phyloP scores from a whole-genome alignment of 1,140 invertebrate species.

The Heliothis virescens region DNA sequence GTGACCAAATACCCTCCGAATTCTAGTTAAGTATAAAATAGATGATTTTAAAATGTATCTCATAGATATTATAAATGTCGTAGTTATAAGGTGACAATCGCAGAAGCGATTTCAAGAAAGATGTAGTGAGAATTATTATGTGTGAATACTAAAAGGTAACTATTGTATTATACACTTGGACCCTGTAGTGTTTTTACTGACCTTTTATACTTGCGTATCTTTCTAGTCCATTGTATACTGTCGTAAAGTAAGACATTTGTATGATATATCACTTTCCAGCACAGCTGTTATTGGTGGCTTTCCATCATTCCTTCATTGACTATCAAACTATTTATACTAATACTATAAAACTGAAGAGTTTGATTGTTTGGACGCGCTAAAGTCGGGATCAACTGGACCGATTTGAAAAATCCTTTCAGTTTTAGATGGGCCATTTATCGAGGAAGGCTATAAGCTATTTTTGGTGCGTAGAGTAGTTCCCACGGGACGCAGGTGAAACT shows the following conservation, averaged over 20 bases:
- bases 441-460: no score
- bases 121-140: conserved; percentile 77
- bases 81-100: conserved; percentile 62
- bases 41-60: conserved; percentile 54
- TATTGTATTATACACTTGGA: conserved; percentile 75
- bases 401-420: no score
- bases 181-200: conserved; percentile 81
- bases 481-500: no score
- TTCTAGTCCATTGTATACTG: conserved; percentile 64
- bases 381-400: no score
- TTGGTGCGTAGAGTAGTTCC: no score
- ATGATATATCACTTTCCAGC: conserved; percentile 4
- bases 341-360: no score
- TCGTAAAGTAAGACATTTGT: conserved; percentile 36
- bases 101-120: conserved; percentile 71
- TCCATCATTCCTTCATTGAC: conserved; percentile 22
- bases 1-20: conserved; percentile 74
- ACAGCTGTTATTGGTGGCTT: background rate
- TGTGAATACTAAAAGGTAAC: conserved; percentile 66
- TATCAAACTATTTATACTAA: background rate
- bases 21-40: conserved; percentile 65
- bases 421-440: no score
- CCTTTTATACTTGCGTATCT: conserved; percentile 82
- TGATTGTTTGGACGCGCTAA: no score
- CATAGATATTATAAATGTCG: conserved; percentile 59